A percentile compares a stretch with the other conserved stretches of the same genome.
These are phyloP conservation scores for Neolamprologus tretocephalus DNA, from an alignment of 2,113 vertebrate species.

Conservation along the genomic window DNA sequence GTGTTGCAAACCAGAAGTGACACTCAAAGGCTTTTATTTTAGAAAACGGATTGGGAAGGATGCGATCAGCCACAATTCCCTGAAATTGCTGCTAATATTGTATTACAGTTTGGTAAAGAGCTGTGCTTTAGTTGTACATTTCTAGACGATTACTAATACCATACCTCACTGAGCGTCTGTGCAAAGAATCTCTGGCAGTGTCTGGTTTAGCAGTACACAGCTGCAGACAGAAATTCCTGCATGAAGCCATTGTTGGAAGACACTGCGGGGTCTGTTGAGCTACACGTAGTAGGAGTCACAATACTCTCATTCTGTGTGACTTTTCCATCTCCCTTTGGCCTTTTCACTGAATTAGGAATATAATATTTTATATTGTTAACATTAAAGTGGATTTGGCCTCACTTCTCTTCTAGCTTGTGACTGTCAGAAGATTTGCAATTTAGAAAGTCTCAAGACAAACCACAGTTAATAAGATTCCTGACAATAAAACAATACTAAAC, in stretches of 20 bases:
- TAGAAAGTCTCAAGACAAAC: background rate
- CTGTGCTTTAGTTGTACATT: constrained; percentile 31
- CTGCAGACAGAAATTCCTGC: constrained; percentile 38
- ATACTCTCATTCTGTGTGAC: constrained; percentile 47
- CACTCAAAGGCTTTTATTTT: background rate
- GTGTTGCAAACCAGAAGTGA: background rate
- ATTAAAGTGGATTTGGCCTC: background rate
- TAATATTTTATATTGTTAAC: constrained; percentile 19
- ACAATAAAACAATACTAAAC: background rate
- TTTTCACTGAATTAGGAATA: constrained; percentile 24
- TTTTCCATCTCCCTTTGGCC: background rate
- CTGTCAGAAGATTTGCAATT: background rate
- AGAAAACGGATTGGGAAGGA: background rate
- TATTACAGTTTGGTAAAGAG: background rate
- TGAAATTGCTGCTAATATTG: background rate
- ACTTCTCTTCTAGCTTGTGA: background rate
- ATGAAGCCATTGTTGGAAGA: constrained; percentile 60
- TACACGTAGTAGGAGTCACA: constrained; percentile 43
- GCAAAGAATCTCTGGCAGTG: constrained; percentile 45
- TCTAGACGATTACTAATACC: constrained; percentile 47
- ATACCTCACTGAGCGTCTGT: constrained; percentile 23
- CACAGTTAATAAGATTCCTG: background rate
- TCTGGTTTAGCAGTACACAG: constrained; percentile 43
- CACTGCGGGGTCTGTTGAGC: constrained; percentile 54
- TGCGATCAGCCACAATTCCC: background rate